Conservation (phyloP, 2,888 invertebrate species). For the Tipula confusa region DNA sequence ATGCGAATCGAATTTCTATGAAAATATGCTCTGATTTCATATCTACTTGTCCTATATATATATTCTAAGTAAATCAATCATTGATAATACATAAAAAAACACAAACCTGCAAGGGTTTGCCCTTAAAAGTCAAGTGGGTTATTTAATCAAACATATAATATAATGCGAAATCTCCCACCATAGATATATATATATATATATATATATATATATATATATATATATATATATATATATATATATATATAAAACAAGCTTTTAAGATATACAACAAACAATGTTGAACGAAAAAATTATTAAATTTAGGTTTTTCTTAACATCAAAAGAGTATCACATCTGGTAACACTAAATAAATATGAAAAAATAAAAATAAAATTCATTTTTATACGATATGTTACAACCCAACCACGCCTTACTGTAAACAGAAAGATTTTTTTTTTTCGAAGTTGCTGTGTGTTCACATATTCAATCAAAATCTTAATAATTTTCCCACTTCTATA, state of each 20-base stretch:
- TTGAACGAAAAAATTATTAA: neutral
- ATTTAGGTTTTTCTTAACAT: neutral
- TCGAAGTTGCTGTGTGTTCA: neutral
- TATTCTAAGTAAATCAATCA: neutral
- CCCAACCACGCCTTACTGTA: slow-evolving; percentile 20
- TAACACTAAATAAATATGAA: slow-evolving; percentile 12
- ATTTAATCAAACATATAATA: neutral
- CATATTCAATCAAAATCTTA: slow-evolving; percentile 12
- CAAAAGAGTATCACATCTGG: slow-evolving; percentile 21
- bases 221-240: too few species aligned
- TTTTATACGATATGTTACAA: slow-evolving; percentile 5
- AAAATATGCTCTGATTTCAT: neutral
- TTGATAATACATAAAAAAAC: neutral
- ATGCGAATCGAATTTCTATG: neutral
- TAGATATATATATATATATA: neutral
- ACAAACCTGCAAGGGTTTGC: neutral
- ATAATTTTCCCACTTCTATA: neutral
- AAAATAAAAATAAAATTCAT: neutral
- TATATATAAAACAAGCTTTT: too few species aligned
- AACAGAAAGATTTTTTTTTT: neutral
- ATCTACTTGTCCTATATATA: neutral
- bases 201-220: neutral
- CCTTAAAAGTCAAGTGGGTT: neutral
- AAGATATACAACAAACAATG: neutral
- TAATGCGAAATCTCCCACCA: neutral